phyloP scores from a whole-genome alignment of 2,888 invertebrate genomes.

The Stenodema calcarata region DNA sequence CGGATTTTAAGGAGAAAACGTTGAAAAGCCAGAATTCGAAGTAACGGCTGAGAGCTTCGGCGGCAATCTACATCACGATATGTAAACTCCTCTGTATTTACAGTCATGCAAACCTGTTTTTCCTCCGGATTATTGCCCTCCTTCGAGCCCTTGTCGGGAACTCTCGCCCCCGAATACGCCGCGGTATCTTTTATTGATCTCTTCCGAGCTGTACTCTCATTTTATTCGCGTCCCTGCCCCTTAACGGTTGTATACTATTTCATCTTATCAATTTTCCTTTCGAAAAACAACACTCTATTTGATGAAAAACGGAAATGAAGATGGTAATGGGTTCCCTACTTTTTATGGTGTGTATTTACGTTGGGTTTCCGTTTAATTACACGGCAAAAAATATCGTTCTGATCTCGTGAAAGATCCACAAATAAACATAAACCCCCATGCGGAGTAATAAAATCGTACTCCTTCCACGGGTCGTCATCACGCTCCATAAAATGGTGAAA shows the following conservation, averaged over 20 bases:
- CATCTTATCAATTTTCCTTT: too few relatives aligned
- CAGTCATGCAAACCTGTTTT: slow-evolving; percentile 47
- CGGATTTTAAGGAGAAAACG: too few relatives aligned
- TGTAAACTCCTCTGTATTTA: slow-evolving; percentile 33
- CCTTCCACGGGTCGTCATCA: too few relatives aligned
- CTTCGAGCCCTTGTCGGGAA: not conserved
- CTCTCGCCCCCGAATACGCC: not conserved
- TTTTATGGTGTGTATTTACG: too few relatives aligned
- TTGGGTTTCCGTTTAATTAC: too few relatives aligned
- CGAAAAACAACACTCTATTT: not conserved
- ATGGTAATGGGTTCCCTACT: too few relatives aligned
- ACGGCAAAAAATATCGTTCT: too few relatives aligned
- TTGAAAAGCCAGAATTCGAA: not conserved
- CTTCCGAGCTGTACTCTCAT: not conserved
- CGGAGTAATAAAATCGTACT: too few relatives aligned
- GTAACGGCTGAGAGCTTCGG: not conserved
- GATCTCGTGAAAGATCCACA: too few relatives aligned
- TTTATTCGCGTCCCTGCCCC: not conserved
- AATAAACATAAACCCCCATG: too few relatives aligned
- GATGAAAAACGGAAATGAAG: not conserved
- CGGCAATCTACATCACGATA: slow-evolving; percentile 42
- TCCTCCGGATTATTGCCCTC: slow-evolving; percentile 32
- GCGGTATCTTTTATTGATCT: slow-evolving; percentile 23
- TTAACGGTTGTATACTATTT: not conserved
- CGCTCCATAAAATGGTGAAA: too few relatives aligned